Conservation (phyloP, 35 echinoderm and acorn worm species). For the Lytechinus variegatus region DNA sequence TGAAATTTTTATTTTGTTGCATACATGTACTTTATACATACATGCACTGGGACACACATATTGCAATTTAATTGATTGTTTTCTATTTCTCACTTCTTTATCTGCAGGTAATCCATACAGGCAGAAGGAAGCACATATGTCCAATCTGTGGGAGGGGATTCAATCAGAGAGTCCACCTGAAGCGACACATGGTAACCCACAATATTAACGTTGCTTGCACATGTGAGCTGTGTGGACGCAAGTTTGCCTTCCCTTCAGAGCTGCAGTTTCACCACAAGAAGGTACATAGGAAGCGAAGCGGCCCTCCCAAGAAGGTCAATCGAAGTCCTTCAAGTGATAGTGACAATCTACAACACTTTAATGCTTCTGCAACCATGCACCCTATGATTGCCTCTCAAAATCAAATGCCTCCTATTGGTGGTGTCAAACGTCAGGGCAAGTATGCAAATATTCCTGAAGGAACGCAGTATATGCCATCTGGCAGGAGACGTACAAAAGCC, state of each 20-base stretch:
- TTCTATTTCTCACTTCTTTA: background rate
- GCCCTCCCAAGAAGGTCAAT: constrained; percentile 28
- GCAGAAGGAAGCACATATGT: constrained; percentile 63
- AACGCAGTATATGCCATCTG: background rate
- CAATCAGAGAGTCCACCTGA: constrained; percentile 62
- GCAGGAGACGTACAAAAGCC: background rate
- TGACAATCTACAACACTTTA: constrained; percentile 9
- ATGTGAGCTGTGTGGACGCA: constrained; percentile 48
- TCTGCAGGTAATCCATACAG: constrained; percentile 54
- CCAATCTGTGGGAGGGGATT: constrained; percentile 62
- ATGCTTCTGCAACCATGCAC: constrained; percentile 10
- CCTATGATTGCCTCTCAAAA: background rate
- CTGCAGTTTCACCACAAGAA: constrained; percentile 41
- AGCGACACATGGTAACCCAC: constrained; percentile 64
- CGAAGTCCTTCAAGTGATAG: background rate
- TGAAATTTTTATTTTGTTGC: too few species aligned
- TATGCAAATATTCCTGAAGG: background rate
- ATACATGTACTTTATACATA: too few species aligned
- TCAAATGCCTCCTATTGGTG: background rate
- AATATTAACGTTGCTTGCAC: constrained; percentile 48
- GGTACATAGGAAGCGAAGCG: constrained; percentile 15
- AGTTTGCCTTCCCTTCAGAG: constrained; percentile 56
- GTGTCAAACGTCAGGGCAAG: background rate
- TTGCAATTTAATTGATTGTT: too few species aligned
- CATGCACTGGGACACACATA: too few species aligned